Percentiles rank a stretch among this genome's conserved stretches.
These are phyloP conservation scores for Apostichopus parvimensis DNA, from an alignment of 35 echinoderm and acorn worm genomes.

Conservation along the genomic window DNA sequence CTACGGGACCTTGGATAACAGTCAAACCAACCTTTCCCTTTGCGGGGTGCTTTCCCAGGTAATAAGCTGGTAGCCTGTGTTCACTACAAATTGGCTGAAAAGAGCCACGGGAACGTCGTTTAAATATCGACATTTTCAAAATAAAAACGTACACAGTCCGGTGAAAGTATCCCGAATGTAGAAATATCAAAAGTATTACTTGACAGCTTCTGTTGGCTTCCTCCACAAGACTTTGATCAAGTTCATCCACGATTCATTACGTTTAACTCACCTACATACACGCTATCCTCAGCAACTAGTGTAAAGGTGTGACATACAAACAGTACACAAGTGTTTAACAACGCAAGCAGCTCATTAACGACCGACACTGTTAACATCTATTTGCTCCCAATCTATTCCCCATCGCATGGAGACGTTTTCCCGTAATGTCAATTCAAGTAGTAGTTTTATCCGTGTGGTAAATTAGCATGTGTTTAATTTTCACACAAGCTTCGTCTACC, in stretches of 20 bases:
- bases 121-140: conserved; percentile 32
- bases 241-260: too few species aligned
- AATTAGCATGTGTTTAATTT: not conserved
- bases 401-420: not conserved
- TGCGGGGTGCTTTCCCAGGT: conserved; percentile 48
- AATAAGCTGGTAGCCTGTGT: conserved; percentile 6
- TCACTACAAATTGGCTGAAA: conserved; percentile 45
- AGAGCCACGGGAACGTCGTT: conserved; percentile 4
- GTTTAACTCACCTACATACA: not conserved
- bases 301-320: not conserved
- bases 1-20: conserved; percentile 34
- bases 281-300: not conserved
- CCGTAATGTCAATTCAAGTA: not conserved
- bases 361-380: not conserved
- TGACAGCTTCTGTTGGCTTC: too few species aligned
- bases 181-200: too few species aligned
- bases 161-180: too few species aligned
- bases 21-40: conserved; percentile 51
- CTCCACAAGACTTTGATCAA: too few species aligned
- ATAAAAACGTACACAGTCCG: too few species aligned
- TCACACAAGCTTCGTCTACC: not conserved
- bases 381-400: not conserved
- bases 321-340: not conserved
- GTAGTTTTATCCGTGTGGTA: not conserved
- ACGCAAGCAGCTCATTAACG: not conserved